A percentile compares a stretch with the other conserved stretches of the same genome.
Evolutionary conservation across 2,113 vertebrate species (phyloP).

Genomic region (Antennarius striatus): DNA sequence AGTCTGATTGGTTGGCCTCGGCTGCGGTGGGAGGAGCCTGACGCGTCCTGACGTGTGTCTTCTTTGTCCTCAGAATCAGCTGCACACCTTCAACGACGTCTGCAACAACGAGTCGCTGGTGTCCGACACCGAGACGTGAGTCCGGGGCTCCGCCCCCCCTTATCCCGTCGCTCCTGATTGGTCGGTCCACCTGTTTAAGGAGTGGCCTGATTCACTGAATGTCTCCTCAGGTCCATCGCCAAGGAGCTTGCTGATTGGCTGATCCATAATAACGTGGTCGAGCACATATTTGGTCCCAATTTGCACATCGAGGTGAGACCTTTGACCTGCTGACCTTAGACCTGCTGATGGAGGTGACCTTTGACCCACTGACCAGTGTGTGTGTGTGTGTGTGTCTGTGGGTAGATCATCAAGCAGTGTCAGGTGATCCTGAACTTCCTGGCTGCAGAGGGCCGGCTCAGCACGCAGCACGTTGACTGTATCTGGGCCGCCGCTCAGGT

Average conservation of each 20-base stretch:
- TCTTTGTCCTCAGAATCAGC: constrained; percentile 88
- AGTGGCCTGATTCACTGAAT: fast-evolving
- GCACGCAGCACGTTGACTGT: constrained; percentile 97
- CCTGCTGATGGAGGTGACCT: constrained; percentile 81
- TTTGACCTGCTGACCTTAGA: not conserved
- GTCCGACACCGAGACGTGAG: constrained; percentile 99
- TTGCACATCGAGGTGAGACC: constrained; percentile 95
- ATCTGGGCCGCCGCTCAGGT: constrained; percentile 99
- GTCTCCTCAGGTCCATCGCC: constrained; percentile 88
- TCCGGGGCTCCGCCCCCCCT: constrained; percentile 31
- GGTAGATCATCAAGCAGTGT: constrained; percentile 99
- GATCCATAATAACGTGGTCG: constrained; percentile 97
- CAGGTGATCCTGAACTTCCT: constrained; percentile 99
- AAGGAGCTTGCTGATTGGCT: constrained; percentile 99
- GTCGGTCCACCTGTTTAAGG: not conserved
- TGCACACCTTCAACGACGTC: constrained; percentile 99
- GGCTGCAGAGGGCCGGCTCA: constrained; percentile 95
- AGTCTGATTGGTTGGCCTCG: constrained; percentile 48
- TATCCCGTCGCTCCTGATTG: too few species aligned
- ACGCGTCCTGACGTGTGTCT: constrained; percentile 27
- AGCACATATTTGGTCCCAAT: constrained; percentile 99
- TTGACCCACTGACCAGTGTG: not conserved
- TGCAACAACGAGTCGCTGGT: constrained; percentile 99
- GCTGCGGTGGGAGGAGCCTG: too few species aligned
- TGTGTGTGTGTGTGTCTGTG: constrained; percentile 20